Evolutionary conservation across 2,797 vertebrate species (phyloP).

Genomic region (Tinamus major): DNA sequence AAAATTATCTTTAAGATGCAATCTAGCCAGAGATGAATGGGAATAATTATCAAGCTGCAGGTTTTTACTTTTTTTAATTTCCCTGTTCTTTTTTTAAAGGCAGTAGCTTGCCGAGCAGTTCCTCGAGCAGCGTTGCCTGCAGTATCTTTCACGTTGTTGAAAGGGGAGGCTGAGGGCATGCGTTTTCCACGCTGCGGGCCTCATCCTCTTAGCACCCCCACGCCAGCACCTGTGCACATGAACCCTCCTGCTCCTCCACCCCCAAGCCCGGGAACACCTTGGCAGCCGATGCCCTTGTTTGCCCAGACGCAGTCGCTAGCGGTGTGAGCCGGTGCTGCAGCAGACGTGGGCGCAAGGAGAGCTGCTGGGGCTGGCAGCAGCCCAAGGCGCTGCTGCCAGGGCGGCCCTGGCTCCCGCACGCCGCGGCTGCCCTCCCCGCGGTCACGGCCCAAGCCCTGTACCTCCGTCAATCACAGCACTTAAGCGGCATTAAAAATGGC

Average conservation of each 20-base stretch:
- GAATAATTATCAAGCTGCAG: conserved; percentile 33
- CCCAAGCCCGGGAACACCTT: not conserved
- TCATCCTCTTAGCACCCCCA: not conserved
- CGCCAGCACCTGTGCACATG: not conserved
- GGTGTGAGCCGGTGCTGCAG: not conserved
- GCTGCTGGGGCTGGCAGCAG: not conserved
- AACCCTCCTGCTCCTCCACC: not conserved
- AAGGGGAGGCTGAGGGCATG: not conserved
- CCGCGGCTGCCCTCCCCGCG: not conserved
- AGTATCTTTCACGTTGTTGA: not conserved
- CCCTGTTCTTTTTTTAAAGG: not conserved
- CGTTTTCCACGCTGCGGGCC: not conserved
- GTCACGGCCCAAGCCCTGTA: not conserved
- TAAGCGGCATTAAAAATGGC: not conserved
- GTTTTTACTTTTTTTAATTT: not conserved
- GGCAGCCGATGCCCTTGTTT: not conserved
- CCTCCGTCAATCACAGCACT: not conserved
- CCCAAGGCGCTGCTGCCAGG: no score
- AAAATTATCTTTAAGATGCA: conserved; percentile 46
- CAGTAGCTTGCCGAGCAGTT: not conserved
- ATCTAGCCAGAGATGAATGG: conserved; percentile 20
- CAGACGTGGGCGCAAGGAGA: not conserved
- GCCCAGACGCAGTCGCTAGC: no score
- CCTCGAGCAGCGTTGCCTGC: not conserved
- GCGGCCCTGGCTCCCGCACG: no score